Evolutionary conservation across 2,797 vertebrate genomes (phyloP).

Genomic region (Eulemur albifrons): DNA sequence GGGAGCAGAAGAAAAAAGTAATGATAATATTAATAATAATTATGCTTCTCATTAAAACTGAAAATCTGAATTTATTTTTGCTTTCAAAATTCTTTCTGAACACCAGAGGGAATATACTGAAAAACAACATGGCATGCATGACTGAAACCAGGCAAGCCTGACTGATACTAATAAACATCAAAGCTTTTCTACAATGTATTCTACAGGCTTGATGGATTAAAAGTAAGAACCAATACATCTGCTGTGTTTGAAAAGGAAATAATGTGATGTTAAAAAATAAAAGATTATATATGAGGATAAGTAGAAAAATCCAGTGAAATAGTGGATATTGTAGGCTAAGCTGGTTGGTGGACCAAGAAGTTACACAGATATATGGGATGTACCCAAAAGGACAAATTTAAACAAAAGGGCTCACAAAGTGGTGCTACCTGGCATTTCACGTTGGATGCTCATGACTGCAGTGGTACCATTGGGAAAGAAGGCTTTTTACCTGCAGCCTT

Average conservation of each 20-base stretch:
- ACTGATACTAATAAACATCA: neutral
- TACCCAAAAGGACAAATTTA: neutral
- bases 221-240: neutral
- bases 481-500: rapidly evolving
- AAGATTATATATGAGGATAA: neutral
- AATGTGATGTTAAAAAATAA: neutral
- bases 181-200: neutral
- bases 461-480: neutral
- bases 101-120: neutral
- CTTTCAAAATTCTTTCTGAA: neutral
- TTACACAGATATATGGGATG: neutral
- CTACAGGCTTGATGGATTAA: neutral
- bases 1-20: neutral
- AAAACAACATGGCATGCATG: neutral
- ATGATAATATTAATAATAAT: neutral
- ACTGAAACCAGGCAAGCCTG: neutral
- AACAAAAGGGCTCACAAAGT: neutral
- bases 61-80: neutral
- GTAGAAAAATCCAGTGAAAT: neutral
- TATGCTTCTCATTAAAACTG: neutral
- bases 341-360: neutral
- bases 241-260: neutral
- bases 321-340: neutral
- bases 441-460: neutral
- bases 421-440: neutral